Percentiles rank a stretch among this genome's conserved stretches.
phyloP scores from a whole-genome alignment of 1,140 invertebrate genomes.

The Aphidius gifuensis region DNA sequence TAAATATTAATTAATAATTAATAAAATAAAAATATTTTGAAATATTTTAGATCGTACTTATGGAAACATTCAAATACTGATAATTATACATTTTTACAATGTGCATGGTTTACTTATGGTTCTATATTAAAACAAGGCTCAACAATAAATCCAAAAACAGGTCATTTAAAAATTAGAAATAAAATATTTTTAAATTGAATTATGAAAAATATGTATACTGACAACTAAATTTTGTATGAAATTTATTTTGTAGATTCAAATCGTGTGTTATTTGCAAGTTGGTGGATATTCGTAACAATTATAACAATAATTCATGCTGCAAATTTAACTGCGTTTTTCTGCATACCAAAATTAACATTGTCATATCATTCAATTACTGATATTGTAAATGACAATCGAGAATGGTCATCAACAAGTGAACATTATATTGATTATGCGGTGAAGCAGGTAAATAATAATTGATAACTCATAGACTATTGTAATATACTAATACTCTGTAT shows the following conservation, averaged over 20 bases:
- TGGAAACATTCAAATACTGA: constrained; percentile 56
- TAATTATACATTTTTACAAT: constrained; percentile 64
- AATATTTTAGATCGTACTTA: constrained; percentile 42
- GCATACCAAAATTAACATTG: too few species aligned
- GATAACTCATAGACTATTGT: too few species aligned
- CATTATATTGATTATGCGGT: too few species aligned
- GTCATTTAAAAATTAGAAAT: constrained; percentile 47
- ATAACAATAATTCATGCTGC: constrained; percentile 89
- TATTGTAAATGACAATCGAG: too few species aligned
- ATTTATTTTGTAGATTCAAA: too few species aligned
- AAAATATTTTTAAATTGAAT: too few species aligned
- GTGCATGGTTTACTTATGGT: constrained; percentile 84
- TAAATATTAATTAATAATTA: constrained; percentile 11
- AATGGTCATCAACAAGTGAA: too few species aligned
- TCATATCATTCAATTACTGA: too few species aligned
- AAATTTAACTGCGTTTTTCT: constrained; percentile 71
- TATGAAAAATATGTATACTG: too few species aligned
- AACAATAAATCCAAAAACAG: constrained; percentile 70
- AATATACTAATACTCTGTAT: too few species aligned
- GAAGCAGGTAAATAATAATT: too few species aligned
- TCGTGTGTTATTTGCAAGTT: constrained; percentile 60
- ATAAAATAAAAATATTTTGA: constrained; percentile 3
- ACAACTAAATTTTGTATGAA: too few species aligned
- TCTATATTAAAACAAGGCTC: constrained; percentile 85
- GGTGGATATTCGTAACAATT: constrained; percentile 88